Percentiles rank a stretch among this genome's conserved stretches.
Conservation (phyloP, 2,113 vertebrate species). For the Thunnus thynnus region DNA sequence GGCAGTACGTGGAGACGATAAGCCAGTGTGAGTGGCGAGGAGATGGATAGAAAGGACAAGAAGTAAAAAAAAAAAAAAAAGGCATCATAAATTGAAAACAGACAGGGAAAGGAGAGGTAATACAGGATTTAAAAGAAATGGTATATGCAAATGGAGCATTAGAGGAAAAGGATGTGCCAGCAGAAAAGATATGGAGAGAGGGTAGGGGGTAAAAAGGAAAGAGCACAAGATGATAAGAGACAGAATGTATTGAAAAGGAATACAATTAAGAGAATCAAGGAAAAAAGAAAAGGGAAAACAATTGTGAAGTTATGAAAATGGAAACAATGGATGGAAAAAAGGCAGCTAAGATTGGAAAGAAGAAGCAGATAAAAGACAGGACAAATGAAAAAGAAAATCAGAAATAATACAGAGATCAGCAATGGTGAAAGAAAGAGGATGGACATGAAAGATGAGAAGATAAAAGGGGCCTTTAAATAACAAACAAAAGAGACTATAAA, state of each 20-base stretch:
- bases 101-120: background rate
- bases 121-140: slow-evolving; percentile 6
- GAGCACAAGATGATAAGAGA: no score
- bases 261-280: background rate
- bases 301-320: background rate
- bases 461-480: background rate
- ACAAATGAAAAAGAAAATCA: background rate
- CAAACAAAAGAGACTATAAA: background rate
- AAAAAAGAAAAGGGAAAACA: background rate
- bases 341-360: background rate
- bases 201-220: background rate
- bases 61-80: slow-evolving; percentile 7
- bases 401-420: background rate
- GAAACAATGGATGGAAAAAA: background rate
- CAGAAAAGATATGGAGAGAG: background rate
- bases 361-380: slow-evolving; percentile 3
- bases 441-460: background rate
- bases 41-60: slow-evolving; percentile 35
- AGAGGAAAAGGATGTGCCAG: background rate
- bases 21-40: slow-evolving; percentile 7
- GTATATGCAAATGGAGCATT: background rate
- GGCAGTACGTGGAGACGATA: slow-evolving; percentile 8
- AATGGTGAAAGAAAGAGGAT: background rate
- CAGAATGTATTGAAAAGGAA: background rate
- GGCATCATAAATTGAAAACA: slow-evolving; percentile 29